Base-by-base conservation (phyloP, 2,888 invertebrate genomes). In the Philaethria dido region DNA sequence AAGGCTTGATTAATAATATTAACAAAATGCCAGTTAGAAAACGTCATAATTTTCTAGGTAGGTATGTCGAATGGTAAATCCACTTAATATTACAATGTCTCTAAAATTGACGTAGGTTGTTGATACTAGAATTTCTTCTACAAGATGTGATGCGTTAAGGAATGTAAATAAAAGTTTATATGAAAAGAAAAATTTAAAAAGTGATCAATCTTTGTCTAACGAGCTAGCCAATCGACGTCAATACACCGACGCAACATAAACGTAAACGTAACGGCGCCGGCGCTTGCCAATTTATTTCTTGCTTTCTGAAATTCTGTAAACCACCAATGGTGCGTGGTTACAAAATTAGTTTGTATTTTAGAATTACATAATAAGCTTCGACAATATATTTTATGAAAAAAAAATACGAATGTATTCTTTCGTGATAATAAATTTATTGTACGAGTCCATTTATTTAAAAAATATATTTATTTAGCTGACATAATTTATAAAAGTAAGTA, bases 181-280 rank as follows among this genome's bases (percentile, higher is more conserved):
- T 29, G 33, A n/a, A 29, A 16, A 52, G 11, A 5, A 18, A 16
- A 29, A 18, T 13, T 29, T 29, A 29, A 29, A 59, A 60, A 60
- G 29, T 25, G 1, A 45, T 59, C 16, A 33, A 20, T 50, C 47
- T 39, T 50, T 29, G 13, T 18, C 16, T 8, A 50, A 33, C 8
- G 2, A 50, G 50, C 8, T 50, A 42, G 48, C 64, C 42, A 59
- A 50, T n/a, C 59, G 48, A 64, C 64, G 64, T 64, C 64, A 61
- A 47, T 36, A 13, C 62, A n/a, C 22, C 39, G 22, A 42, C 48
- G 47, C 52, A 57, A 13, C 42, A 11, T 9, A 11, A 22, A 57
- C 42, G 42, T 22, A 57, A 39, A 13, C n/a, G n/a, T 29, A 29
- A 39, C 45, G 54, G 55, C 61, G 67, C 67, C 63, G 59, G 67